Base-by-base conservation (phyloP, 2,113 vertebrate species). In the Dipodomys merriami region DNA sequence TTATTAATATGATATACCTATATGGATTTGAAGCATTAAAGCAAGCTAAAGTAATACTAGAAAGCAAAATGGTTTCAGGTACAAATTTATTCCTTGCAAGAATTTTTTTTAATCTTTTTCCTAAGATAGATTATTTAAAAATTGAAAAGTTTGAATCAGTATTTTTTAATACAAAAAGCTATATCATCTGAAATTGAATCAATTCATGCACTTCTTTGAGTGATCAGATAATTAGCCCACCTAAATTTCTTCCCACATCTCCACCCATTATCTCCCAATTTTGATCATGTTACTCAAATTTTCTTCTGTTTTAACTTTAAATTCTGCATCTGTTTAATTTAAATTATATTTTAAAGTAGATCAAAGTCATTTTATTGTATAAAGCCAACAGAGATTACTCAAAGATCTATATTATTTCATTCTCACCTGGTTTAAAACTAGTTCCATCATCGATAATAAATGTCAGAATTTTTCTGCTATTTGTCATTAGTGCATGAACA, bases 331-430 rank as follows among this genome's bases (percentile, higher is more conserved):
- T 60, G 6, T 71, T 85, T 73, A 85, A 83, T 72, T 35, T 60
- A 90, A 85, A 80, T 88, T 80, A 85, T 49, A 57, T 80, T 86
- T 86, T 53, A 89, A 91, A 95, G 90, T 79, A 86, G 16, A 64
- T 79, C 68, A 46, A 77, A 77, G 19, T 44, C 7, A 4, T 85
- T 91, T 72, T 11, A 46, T 25, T 67, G 77, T 83, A 68, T 11
- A 77, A 86, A 39, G 53, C 19, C 19, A 83, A 30, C 76, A 39
- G 57, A 82, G 7, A 57, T 49, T 81, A n/a, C 6, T 46, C 33
- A 22, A 74, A 7, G 1, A 60, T 33, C 35, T 30, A 62, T 2
- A 76, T 81, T 85, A 33, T 4, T 95, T 60, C 27, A 72, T 78
- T 22, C 25, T 68, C 11, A 33, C 19, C 6, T 72, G 6, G 2